Evolutionary conservation across 2,888 invertebrate species (phyloP), one percentile per base, ranked within the genome.

Genomic region (Drosophila mulleri): DNA sequence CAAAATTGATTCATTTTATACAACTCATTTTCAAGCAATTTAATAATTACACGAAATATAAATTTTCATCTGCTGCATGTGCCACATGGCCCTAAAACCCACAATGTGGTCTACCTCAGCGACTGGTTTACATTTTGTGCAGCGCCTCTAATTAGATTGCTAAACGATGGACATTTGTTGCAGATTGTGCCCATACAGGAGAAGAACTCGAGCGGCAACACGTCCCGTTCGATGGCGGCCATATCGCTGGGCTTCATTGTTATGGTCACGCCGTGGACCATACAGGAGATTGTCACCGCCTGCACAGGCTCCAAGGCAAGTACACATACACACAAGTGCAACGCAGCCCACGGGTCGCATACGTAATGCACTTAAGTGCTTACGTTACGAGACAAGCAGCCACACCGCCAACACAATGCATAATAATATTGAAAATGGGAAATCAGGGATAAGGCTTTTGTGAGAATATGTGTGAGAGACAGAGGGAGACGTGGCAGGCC

Each of bases 161-260:
- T 74, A 29, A 47, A 64, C 57, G 29, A 20, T 65, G 35, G 18
- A 45, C 62, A 54, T 65, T 69, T 67, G 73, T 57, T 70, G 42
- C 80, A 92, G 92, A 92, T 92, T 77, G 91, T 92, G 32, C 92
- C 92, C 54, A 92, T 92, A 91, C 94, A 92, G 74, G 93, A 92
- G 77, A 92, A 96, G 84, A 91, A 91, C 76, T 95, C 96, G 64
- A 95, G 96, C 87, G 96, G 96, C 56, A 95, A 95, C 80, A 96
- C 97, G 18, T 97, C 97, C 45, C 94, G 97, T 85, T 97, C 97
- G 75, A 97, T 97, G 97, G 97, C 97, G 1, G 97, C 97, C 58
- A 97, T 98, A 95, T 97, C 97, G 70, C 94, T 97, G 90, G 97
- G 97, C 67, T 98, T 97, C 94, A 97, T 97, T 91, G 97, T 98